phyloP scores from a whole-genome alignment of 2,888 invertebrate species.

The Clusia tigrina region DNA sequence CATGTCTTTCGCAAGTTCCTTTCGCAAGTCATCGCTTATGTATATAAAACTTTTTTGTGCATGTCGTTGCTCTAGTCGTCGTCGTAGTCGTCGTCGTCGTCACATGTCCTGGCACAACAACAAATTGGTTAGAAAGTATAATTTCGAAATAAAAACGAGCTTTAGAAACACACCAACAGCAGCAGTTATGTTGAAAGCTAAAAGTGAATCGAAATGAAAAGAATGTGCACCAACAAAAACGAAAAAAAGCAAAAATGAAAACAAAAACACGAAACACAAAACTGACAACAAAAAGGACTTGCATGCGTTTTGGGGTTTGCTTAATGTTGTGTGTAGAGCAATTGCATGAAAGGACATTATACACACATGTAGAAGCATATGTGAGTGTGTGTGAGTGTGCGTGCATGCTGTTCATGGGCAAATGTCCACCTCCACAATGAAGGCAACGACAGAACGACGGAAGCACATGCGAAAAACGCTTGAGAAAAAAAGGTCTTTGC shows the following conservation, averaged over 20 bases:
- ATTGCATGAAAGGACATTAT: slow-evolving; percentile 40
- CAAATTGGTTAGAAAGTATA: slow-evolving; percentile 42
- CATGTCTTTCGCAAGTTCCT: slow-evolving; percentile 11
- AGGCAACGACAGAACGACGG: slow-evolving; percentile 9
- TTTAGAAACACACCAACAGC: slow-evolving; percentile 21
- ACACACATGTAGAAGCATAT: slow-evolving; percentile 9
- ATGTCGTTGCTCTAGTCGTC: background rate
- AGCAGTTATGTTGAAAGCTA: slow-evolving; percentile 39
- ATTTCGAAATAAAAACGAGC: slow-evolving; percentile 25
- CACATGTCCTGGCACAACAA: slow-evolving; percentile 46
- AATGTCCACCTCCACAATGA: slow-evolving; percentile 42
- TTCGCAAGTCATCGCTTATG: slow-evolving; percentile 31
- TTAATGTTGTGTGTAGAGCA: slow-evolving; percentile 44
- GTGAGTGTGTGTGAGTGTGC: slow-evolving; percentile 29
- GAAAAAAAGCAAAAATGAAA: slow-evolving; percentile 22
- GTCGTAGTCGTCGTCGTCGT: slow-evolving; percentile 33
- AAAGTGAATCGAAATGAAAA: slow-evolving; percentile 36
- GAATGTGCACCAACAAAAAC: slow-evolving; percentile 10
- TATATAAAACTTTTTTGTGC: slow-evolving; percentile 19
- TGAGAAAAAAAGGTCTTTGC: slow-evolving; percentile 28
- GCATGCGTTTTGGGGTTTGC: slow-evolving; percentile 43
- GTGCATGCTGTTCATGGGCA: slow-evolving; percentile 39
- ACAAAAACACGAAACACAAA: slow-evolving; percentile 9
- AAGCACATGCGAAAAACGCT: slow-evolving; percentile 12
- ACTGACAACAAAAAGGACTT: slow-evolving; percentile 7